Evolutionary conservation across 2,888 invertebrate genomes (phyloP).

Genomic region (Heterodera filipjevi): DNA sequence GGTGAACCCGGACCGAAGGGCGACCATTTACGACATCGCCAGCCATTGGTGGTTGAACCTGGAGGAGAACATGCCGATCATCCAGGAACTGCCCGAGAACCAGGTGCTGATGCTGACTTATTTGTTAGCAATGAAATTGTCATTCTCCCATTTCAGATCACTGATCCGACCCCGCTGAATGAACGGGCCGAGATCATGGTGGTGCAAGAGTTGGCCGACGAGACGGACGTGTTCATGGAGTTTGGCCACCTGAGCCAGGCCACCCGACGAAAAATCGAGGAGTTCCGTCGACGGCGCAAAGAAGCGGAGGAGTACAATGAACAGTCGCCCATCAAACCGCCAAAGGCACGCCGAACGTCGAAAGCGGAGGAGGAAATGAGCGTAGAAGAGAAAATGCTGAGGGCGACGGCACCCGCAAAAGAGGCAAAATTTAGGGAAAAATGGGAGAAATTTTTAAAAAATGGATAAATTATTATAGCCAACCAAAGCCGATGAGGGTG

Average conservation of each 20-base stretch:
- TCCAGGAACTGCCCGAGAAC: conserved; percentile 65
- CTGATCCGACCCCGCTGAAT: conserved; percentile 64
- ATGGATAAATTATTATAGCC: not conserved
- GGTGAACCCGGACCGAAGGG: conserved; percentile 84
- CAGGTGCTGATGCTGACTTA: too few species aligned
- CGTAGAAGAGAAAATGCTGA: conserved; percentile 57
- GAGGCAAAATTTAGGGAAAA: conserved; percentile 6
- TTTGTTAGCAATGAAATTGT: too few species aligned
- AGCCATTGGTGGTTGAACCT: conserved; percentile 93
- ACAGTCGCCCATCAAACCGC: conserved; percentile 62
- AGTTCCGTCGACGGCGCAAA: conserved; percentile 63
- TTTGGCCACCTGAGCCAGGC: conserved; percentile 57
- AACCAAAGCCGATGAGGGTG: not conserved
- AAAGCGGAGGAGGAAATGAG: conserved; percentile 50
- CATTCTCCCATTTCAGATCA: conserved; percentile 51
- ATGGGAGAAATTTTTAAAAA: not conserved
- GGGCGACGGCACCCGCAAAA: conserved; percentile 11
- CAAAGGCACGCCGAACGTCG: conserved; percentile 50
- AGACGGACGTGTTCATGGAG: conserved; percentile 66
- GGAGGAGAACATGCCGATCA: conserved; percentile 64
- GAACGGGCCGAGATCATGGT: conserved; percentile 64
- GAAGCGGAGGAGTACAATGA: conserved; percentile 65
- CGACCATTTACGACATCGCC: conserved; percentile 90
- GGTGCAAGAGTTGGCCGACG: conserved; percentile 64
- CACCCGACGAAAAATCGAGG: conserved; percentile 62